A percentile compares a stretch with the other conserved stretches of the same genome.
Evolutionary conservation across 2,113 vertebrate genomes (phyloP).

Genomic region (Buteo buteo): DNA sequence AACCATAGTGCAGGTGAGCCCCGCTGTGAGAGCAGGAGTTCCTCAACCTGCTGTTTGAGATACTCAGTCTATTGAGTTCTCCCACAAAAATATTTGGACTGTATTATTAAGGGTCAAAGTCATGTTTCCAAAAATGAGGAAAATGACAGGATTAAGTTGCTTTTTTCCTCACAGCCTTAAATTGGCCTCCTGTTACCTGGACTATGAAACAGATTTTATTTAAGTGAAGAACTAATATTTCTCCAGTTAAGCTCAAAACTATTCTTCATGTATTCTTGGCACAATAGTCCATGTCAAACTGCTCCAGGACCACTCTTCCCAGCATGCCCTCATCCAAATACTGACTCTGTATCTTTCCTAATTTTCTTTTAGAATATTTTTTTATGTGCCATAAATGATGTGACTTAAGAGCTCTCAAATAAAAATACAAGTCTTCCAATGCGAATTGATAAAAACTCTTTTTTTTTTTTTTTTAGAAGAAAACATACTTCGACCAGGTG

Average conservation of each 20-base stretch:
- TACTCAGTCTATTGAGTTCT: neutral
- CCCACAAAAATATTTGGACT: neutral
- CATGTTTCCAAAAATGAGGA: neutral
- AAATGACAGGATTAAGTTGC: neutral
- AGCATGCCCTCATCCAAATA: neutral
- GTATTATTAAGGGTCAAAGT: neutral
- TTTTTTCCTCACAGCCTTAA: neutral
- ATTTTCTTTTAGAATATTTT: neutral
- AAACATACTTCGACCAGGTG: neutral
- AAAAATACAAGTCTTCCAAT: neutral
- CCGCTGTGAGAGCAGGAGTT: neutral
- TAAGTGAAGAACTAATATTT: neutral
- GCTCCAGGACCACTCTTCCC: neutral
- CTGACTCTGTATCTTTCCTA: neutral
- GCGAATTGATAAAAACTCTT: neutral
- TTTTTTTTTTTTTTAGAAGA: neutral
- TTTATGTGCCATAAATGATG: neutral
- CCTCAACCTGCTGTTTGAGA: neutral
- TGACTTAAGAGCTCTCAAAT: neutral
- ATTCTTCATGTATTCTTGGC: neutral
- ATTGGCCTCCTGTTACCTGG: neutral
- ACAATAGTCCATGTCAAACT: neutral
- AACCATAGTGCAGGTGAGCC: too few species aligned
- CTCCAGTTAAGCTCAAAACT: neutral
- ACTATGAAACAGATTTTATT: neutral